Evolutionary conservation across 2,113 vertebrate genomes (phyloP), one percentile per base, ranked within the genome.

Genomic region (Ictidomys tridecemlineatus): DNA sequence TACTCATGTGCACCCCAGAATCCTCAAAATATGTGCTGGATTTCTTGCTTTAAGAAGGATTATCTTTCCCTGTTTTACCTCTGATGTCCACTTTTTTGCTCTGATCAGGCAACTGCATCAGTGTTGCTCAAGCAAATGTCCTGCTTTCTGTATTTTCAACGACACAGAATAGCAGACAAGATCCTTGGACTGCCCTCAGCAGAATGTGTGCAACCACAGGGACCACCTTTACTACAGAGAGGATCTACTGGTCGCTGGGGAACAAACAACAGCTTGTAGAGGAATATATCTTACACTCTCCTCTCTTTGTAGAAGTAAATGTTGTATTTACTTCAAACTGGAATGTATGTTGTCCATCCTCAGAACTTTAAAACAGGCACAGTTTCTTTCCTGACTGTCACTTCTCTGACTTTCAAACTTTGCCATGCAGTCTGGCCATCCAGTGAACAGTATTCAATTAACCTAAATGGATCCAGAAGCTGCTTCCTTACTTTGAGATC

Each of bases 111-210:
- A 58, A 10, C n/a, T 45, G 39, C 28, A 12, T 45, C n/a, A 4
- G 1, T 20, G n/a, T 13, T 12, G 28, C 37, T 65, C 34, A 74
- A 13, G 13, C 16, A 45, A 12, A 7, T 2, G 14, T 5, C 26
- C 39, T 24, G 16, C n/a, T 74, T 51, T 53, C 28, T 58, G 12
- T 58, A 22, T 24, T 90, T 77, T 26, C 48, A 32, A 77, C 24
- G 1, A 1, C 10, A 32, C 11, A 1, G 4, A 17, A 28, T 2
- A n/a, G 1, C 10, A 14, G 58, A 14, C 34, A 48, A 2, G 9
- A 5, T 4, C 4, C 39, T 45, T 73, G 12, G 22, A 1, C 11
- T 12, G 1, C 9, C 30, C 7, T 4, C 4, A 51, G 32, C 4
- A 16, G 0, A 0, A 14, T 56, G 1, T 34, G 5, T 67, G 34